These are phyloP conservation scores for Colletes collaris DNA, from an alignment of 2,888 invertebrate species.

Conservation along the genomic window DNA sequence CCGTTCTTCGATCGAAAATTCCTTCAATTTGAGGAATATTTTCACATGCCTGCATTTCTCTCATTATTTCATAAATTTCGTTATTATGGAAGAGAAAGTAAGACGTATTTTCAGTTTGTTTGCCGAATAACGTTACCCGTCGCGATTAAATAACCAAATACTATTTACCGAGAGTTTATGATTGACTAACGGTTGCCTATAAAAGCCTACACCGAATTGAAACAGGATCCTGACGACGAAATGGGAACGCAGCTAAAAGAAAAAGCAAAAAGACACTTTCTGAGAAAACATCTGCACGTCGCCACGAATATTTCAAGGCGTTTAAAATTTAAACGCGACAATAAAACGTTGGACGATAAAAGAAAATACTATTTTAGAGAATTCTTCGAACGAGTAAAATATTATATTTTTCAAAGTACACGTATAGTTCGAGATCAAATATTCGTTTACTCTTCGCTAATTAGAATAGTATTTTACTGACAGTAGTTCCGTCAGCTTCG, in stretches of 20 bases:
- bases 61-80: not conserved
- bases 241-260: conserved; percentile 32
- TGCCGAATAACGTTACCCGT: conserved; percentile 9
- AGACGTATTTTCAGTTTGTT: conserved; percentile 12
- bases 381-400: too few species aligned
- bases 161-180: conserved; percentile 33
- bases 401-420: too few species aligned
- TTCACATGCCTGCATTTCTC: not conserved
- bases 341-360: too few species aligned
- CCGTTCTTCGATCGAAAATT: not conserved
- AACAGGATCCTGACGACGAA: conserved; percentile 30
- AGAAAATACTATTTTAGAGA: too few species aligned
- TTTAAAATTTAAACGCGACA: not conserved
- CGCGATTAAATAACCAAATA: conserved; percentile 15
- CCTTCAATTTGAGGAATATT: not conserved
- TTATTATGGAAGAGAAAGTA: conserved; percentile 29
- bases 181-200: conserved; percentile 54
- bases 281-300: not conserved
- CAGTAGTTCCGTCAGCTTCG: too few species aligned
- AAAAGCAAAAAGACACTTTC: conserved; percentile 24
- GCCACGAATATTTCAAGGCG: not conserved
- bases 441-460: too few species aligned
- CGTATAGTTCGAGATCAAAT: too few species aligned
- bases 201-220: conserved; percentile 40
- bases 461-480: too few species aligned